Conservation (phyloP, 2,888 invertebrate species). For the Clistopyga incitator region DNA sequence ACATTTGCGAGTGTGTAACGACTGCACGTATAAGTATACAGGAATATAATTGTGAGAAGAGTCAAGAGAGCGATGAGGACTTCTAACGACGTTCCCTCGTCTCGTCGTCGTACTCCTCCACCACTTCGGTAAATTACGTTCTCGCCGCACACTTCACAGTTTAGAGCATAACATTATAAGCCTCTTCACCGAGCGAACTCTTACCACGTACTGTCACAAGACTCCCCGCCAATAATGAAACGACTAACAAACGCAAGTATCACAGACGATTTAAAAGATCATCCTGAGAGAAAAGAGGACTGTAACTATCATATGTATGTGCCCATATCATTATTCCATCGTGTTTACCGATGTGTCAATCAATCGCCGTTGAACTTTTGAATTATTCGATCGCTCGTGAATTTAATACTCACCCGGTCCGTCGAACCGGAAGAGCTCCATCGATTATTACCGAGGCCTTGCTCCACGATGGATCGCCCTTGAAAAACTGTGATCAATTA, state of each 20-base stretch:
- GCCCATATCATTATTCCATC: slow-evolving; percentile 26
- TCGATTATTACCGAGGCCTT: slow-evolving; percentile 73
- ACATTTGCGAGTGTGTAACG: not conserved
- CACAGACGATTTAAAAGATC: slow-evolving; percentile 2
- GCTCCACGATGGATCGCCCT: slow-evolving; percentile 48
- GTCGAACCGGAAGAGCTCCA: slow-evolving; percentile 61
- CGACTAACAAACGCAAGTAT: slow-evolving; percentile 34
- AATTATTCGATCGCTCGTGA: slow-evolving; percentile 37
- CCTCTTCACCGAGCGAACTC: not conserved
- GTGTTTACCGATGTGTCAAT: slow-evolving; percentile 46
- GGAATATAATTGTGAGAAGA: slow-evolving; percentile 16
- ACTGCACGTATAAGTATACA: not conserved
- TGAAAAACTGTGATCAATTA: slow-evolving; percentile 6
- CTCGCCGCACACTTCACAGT: slow-evolving; percentile 14
- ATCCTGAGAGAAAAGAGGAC: not conserved
- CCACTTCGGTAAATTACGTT: slow-evolving; percentile 23
- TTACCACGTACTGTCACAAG: slow-evolving; percentile 1
- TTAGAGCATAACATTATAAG: slow-evolving; percentile 26
- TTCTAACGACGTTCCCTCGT: slow-evolving; percentile 26
- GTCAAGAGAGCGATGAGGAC: slow-evolving; percentile 26
- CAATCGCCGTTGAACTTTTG: slow-evolving; percentile 44
- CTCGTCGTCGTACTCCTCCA: slow-evolving; percentile 12
- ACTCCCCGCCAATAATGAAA: slow-evolving; percentile 13
- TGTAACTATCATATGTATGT: not conserved
- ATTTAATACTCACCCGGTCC: slow-evolving; percentile 57